Evolutionary conservation across 1,140 invertebrate species (phyloP).

Genomic region (Brachionus calyciflorus): DNA sequence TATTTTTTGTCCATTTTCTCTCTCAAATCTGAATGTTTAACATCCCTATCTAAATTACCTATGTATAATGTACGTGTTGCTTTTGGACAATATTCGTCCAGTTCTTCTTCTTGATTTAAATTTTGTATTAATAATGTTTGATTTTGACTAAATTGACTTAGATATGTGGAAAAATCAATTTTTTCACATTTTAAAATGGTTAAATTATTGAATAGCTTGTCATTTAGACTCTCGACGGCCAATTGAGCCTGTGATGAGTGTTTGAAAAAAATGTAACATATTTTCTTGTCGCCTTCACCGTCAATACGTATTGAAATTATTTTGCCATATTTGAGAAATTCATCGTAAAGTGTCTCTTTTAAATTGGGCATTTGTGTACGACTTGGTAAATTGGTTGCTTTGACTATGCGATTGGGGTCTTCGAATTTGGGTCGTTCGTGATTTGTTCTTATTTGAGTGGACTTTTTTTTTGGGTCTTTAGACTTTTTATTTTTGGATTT

Average conservation of each 20-base stretch:
- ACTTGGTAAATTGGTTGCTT: slow-evolving; percentile 36
- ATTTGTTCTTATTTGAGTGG: background rate
- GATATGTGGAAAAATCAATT: slow-evolving; percentile 69
- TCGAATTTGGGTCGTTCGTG: slow-evolving; percentile 23
- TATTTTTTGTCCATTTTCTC: slow-evolving; percentile 83
- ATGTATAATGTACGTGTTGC: slow-evolving; percentile 81
- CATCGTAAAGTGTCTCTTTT: slow-evolving; percentile 93
- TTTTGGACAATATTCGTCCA: slow-evolving; percentile 91
- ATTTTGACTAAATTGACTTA: slow-evolving; percentile 64
- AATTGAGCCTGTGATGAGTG: slow-evolving; percentile 64
- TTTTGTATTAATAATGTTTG: slow-evolving; percentile 67
- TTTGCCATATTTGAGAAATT: slow-evolving; percentile 97
- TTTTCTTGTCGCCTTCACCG: slow-evolving; percentile 74
- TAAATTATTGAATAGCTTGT: background rate
- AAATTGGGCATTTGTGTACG: slow-evolving; percentile 74
- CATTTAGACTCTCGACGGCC: slow-evolving; percentile 7
- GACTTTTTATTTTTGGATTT: slow-evolving; percentile 7
- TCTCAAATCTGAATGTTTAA: slow-evolving; percentile 78
- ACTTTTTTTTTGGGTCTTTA: background rate
- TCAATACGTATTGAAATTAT: slow-evolving; percentile 88
- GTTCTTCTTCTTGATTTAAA: slow-evolving; percentile 74
- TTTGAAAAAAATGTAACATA: slow-evolving; percentile 87
- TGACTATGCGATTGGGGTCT: slow-evolving; percentile 11
- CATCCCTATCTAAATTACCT: slow-evolving; percentile 77
- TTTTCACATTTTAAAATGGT: slow-evolving; percentile 26